phyloP scores from a whole-genome alignment of 2,888 invertebrate species.

The Orthosia gothica region DNA sequence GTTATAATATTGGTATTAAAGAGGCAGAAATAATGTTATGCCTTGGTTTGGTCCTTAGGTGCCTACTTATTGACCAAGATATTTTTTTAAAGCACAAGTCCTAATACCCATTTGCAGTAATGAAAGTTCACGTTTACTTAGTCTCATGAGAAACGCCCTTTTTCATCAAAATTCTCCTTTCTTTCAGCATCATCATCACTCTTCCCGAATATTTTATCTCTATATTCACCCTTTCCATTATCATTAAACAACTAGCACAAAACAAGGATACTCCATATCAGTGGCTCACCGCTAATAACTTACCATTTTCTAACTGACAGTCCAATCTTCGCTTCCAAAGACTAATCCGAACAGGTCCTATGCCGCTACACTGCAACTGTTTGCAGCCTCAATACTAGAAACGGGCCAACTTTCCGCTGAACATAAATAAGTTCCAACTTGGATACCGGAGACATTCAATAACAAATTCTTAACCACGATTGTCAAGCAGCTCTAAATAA shows the following conservation, averaged over 20 bases:
- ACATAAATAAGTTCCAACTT: constrained; percentile 64
- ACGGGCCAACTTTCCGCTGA: constrained; percentile 57
- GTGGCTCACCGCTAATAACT: constrained; percentile 29
- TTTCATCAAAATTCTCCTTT: accelerated
- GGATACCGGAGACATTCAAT: constrained; percentile 74
- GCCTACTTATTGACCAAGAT: not conserved
- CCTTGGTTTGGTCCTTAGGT: not conserved
- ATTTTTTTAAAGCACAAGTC: not conserved
- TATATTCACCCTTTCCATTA: not conserved
- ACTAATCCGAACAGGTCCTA: constrained; percentile 35
- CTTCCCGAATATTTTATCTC: not conserved
- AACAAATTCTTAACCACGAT: constrained; percentile 82
- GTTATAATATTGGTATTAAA: constrained; percentile 13
- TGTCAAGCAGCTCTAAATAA: constrained; percentile 80
- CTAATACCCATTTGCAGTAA: not conserved
- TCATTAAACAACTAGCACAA: not conserved
- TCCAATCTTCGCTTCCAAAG: constrained; percentile 51
- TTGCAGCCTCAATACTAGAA: constrained; percentile 44
- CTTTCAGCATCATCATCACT: not conserved
- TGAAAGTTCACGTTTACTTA: not conserved
- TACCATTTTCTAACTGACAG: constrained; percentile 45
- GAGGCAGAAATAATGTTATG: not conserved
- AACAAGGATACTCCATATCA: constrained; percentile 3
- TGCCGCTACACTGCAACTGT: constrained; percentile 37
- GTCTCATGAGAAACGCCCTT: not conserved